Conservation (phyloP, 92 coral and sea anemone species). For the Umimayanthus kanabou region DNA sequence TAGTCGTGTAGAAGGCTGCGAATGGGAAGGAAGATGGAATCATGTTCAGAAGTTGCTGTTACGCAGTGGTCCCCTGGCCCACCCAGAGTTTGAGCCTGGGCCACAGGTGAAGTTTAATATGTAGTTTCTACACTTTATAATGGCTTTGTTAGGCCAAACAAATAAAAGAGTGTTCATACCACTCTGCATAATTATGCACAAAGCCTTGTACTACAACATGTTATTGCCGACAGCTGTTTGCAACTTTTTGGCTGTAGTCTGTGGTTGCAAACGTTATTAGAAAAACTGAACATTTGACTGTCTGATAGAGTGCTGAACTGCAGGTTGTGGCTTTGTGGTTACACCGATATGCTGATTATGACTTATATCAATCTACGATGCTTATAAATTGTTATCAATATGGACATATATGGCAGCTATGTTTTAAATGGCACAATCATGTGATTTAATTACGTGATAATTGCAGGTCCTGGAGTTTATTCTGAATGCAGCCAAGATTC, state of each 20-base stretch:
- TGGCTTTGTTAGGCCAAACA: background rate
- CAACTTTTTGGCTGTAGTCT: too few species aligned
- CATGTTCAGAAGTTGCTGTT: conserved; percentile 82
- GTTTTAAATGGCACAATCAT: background rate
- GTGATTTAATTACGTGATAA: background rate
- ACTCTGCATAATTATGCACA: too few species aligned
- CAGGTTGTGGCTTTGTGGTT: too few species aligned
- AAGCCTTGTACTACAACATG: too few species aligned
- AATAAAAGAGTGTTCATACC: too few species aligned
- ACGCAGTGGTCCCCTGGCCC: conserved; percentile 95
- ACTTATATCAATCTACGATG: background rate
- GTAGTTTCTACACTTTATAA: background rate
- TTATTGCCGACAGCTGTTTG: too few species aligned
- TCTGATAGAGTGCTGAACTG: too few species aligned
- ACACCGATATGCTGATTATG: too few species aligned
- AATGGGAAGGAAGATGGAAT: conserved; percentile 87
- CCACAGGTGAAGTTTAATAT: conserved; percentile 66
- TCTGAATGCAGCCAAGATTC: conserved; percentile 77
- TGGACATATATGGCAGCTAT: background rate
- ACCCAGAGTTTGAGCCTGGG: conserved; percentile 96
- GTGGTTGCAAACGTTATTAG: too few species aligned
- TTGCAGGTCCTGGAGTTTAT: conserved; percentile 83
- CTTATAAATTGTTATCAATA: background rate
- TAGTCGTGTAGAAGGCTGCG: conserved; percentile 48
- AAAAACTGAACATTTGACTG: too few species aligned